Base-by-base conservation (phyloP, 2,797 vertebrate species). In the Rhinatrema bivittatum region DNA sequence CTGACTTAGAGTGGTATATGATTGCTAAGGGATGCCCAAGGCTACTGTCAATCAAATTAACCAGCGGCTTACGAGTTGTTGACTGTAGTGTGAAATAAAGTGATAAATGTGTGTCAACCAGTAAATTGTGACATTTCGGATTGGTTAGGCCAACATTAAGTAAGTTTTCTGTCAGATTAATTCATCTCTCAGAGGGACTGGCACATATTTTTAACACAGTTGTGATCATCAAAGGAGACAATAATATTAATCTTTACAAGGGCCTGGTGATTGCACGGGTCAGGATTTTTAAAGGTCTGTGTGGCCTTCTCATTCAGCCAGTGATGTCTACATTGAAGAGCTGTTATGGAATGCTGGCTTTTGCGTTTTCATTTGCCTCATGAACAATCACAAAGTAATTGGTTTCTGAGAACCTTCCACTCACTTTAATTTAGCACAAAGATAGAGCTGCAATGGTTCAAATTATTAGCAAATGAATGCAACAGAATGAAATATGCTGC, bases 21-120 rank as follows among this genome's bases (percentile, higher is more conserved):
- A 60, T 53, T 61, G 55, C 50, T 55, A 53, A 59, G 39, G 53
- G 78, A 71, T 67, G 72, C 72, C 68, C 53, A 74, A 61, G 70
- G 70, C 68, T 64, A 55, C 53, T 70, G 77, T 74, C 82, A 78
- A 62, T 84, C 74, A 79, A 72, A 72, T 79, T 70, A 82, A 39
- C 40, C 24, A 16, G 16, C 68, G 51, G 73, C 60, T 74, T 77
- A 64, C 17, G 35, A 73, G 51, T 78, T 81, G 69, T 81, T 81
- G 78, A 76, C 65, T 56, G 50, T 75, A 66, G 38, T 62, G 55
- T 74, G 62, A 76, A 81, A 81, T 74, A 48, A 73, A 75, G 68
- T 74, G 68, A 80, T 73, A 78, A 75, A 72, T 77, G 60, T 28
- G 5, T 74, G 64, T 60, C 72, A 78, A 43, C 30, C 27, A 54